These are phyloP conservation scores for Dicrurus megarhynchus DNA, from an alignment of 2,113 vertebrate species.

Conservation along the genomic window DNA sequence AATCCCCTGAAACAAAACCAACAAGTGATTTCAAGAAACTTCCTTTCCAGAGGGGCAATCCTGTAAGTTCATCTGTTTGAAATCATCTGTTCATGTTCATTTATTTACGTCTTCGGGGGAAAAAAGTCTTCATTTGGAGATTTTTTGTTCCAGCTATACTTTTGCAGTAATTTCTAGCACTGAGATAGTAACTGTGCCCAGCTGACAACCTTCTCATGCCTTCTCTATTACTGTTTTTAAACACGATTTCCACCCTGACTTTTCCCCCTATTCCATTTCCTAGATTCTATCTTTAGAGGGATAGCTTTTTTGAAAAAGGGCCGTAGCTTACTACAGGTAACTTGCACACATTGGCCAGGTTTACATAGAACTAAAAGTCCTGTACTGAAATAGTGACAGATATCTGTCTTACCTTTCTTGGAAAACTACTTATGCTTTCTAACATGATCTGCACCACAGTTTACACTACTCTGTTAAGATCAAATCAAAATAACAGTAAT, in stretches of 20 bases:
- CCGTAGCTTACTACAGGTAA: background rate
- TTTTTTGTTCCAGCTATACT: background rate
- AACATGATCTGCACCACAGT: background rate
- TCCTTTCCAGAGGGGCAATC: background rate
- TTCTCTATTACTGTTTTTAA: background rate
- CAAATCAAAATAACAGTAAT: background rate
- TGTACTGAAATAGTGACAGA: background rate
- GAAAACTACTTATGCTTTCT: background rate
- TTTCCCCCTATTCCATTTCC: background rate
- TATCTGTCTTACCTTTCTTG: background rate
- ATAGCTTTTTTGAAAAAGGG: background rate
- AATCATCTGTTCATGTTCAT: background rate
- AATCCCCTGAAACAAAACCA: background rate
- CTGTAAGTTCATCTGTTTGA: background rate
- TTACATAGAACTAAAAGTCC: background rate
- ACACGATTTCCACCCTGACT: background rate
- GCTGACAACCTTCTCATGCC: background rate
- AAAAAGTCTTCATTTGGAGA: background rate
- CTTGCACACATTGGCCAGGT: background rate
- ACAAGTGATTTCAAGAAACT: background rate
- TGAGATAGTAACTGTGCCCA: background rate
- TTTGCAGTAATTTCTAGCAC: background rate
- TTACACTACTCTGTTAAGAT: background rate
- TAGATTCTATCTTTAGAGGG: background rate
- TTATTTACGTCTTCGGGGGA: background rate